Percentiles rank a stretch among this genome's conserved stretches.
phyloP scores from a whole-genome alignment of 92 coral and sea anemone genomes.

The Parazoanthus atlanticus region DNA sequence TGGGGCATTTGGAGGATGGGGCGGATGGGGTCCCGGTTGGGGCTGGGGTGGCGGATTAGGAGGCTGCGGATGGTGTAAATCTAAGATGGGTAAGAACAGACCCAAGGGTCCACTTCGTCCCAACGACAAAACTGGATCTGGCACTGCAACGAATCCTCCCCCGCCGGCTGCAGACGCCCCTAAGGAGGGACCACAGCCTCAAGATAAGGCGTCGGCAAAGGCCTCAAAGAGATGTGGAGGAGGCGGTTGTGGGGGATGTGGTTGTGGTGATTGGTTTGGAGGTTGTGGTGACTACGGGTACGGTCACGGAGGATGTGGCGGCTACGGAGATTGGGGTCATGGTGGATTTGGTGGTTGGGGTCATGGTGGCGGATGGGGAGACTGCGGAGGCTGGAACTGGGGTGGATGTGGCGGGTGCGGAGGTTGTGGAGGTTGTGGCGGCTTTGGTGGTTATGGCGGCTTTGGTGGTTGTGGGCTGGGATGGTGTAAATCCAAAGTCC shows the following conservation, averaged over 20 bases:
- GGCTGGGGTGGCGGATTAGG: conserved; percentile 58
- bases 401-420: conserved; percentile 51
- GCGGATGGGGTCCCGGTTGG: conserved; percentile 40
- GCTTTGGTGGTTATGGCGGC: conserved; percentile 59
- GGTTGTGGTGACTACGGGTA: conserved; percentile 49
- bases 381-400: conserved; percentile 66
- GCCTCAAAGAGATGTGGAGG: conserved; percentile 41
- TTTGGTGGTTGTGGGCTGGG: conserved; percentile 64
- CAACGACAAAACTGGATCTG: neutral
- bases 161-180: conserved; percentile 9
- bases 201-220: conserved; percentile 14
- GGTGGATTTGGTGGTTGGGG: conserved; percentile 57
- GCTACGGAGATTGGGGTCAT: conserved; percentile 50
- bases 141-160: conserved; percentile 1
- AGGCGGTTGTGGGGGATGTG: conserved; percentile 38
- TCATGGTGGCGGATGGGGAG: conserved; percentile 68
- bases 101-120: conserved; percentile 17
- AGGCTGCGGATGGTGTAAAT: conserved; percentile 62
- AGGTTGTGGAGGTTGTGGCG: conserved; percentile 43
- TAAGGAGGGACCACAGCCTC: neutral
- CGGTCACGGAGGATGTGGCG: conserved; percentile 62
- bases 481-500: conserved; percentile 68
- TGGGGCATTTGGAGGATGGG: conserved; percentile 45
- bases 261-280: conserved; percentile 50
- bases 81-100: conserved; percentile 62